Evolutionary conservation across 92 coral and sea anemone genomes (phyloP), one percentile per base, ranked within the genome.

Genomic region (Palythoa caribaeorum): DNA sequence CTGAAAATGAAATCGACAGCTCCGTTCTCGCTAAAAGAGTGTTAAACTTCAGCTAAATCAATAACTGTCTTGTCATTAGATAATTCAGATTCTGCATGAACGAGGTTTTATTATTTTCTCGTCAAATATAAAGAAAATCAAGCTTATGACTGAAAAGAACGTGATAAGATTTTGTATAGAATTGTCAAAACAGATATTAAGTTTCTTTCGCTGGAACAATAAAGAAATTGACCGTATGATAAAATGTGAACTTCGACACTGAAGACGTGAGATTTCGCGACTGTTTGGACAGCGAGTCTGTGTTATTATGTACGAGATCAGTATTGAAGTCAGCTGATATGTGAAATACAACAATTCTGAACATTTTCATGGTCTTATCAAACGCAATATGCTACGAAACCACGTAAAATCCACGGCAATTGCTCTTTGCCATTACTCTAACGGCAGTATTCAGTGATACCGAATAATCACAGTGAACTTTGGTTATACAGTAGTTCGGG

Each of bases 201-300:
- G 5, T 79, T 59, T 14, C 66, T 54, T 13, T 17, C 51, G 47
- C 57, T 79, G 44, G 35, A 40, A 38, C 70, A 66, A 12, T 57
- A 38, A 17, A 17, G 28, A 74, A 21, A 38, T 69, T 40, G 28
- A 19, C 8, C 17, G 28, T 77, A 21, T 8, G 6, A 9, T 14
- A 1, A 40, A 38, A 62, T 44, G 48, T 66, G 48, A 17, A 78
- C 83, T 78, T 78, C 71, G 48, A 50, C 68, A 78, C 19, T 78
- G 69, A 78, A 35, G 47, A 4, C 50, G 50, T 44, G 50, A 44
- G 50, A 78, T 78, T 55, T 70, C 69, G 50, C 65, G 51, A 36
- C 40, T 59, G 12, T 78, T 78, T 78, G 83, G 28, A 78, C 54
- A 21, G 68, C 13, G 69, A 55, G 69, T 53, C 68, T 54, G 48